Base-by-base conservation (phyloP, 2,797 vertebrate species). In the Onychomys arenicola region DNA sequence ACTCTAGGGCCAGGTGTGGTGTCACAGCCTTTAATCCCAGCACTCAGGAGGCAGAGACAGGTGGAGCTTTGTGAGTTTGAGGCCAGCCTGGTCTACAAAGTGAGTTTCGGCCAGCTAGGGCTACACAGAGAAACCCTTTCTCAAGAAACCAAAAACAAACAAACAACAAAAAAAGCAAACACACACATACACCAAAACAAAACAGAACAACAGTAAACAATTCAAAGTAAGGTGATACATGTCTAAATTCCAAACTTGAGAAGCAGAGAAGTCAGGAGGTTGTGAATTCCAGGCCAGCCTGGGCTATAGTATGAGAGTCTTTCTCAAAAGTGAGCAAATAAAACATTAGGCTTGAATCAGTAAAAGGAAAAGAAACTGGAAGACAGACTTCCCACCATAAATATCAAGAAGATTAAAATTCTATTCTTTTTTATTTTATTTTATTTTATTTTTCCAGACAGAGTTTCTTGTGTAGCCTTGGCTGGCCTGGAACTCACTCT, bases 371-470 rank as follows among this genome's bases (percentile, higher is more conserved):
- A 67, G 59, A 82, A 76, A 46, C 0, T 21, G 29, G 19, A 84
- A 92, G 84, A 65, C 10, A 93, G 59, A 69, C 40, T 80, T 91
- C 27, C 67, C 16, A 49, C 19, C 8, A 73, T 73, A 93, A 63
- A 95, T 94, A 85, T 32, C 19, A 92, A 93, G 34, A 29, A 69
- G 69, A 82, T 73, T 71, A 85, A 82, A 93, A 57, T 67, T 77
- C 6, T 71, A 76, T 52, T 52, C 16, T 55, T 55, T 55, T 55
- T 4, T 55, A n/a, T n/a, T n/a, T n/a, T n/a, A n/a, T n/a, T 55
- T 17, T 5, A 55, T 52, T 52, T 52, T 52, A 55, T 55, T 55
- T 55, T 55, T 55, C 17, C 14, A 55, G 55, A 55, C 55, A 55
- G 16, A 55, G 16, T 55, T 55, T 55, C 55, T 55, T 55, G 55